Conservation (phyloP, 2,888 invertebrate species). For the Dendrolimus houi region DNA sequence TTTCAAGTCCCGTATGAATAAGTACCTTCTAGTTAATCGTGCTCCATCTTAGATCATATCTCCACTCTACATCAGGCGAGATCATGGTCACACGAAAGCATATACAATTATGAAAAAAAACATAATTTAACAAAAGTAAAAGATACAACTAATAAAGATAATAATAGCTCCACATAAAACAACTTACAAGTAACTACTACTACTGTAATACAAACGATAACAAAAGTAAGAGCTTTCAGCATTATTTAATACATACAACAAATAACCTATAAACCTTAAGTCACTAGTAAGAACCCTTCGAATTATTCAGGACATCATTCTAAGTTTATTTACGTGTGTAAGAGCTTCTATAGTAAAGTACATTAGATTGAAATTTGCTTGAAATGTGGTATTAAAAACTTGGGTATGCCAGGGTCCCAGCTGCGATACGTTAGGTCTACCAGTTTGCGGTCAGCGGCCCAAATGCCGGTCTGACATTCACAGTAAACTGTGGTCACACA, state of each 20-base stretch:
- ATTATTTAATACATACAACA: background rate
- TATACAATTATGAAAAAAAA: no score
- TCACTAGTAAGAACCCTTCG: background rate
- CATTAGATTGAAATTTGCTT: background rate
- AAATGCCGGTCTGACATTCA: constrained; percentile 37
- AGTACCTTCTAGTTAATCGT: no score
- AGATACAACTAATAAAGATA: no score
- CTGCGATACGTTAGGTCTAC: constrained; percentile 46
- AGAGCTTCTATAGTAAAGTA: background rate
- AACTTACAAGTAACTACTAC: background rate
- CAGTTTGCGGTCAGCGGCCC: constrained; percentile 50
- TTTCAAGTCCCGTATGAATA: no score
- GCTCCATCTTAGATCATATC: no score
- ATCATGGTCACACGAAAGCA: no score
- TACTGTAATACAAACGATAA: background rate
- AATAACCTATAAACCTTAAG: background rate
- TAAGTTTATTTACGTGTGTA: background rate
- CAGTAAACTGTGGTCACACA: constrained; percentile 23
- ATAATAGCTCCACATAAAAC: background rate
- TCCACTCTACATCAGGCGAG: no score
- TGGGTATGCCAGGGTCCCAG: constrained; percentile 29
- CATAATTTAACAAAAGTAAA: no score
- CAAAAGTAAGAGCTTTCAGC: constrained; percentile 1
- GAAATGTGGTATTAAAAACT: background rate
- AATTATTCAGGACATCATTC: background rate